phyloP scores from a whole-genome alignment of 2,113 vertebrate species.

The Hydrolagus affinis region DNA sequence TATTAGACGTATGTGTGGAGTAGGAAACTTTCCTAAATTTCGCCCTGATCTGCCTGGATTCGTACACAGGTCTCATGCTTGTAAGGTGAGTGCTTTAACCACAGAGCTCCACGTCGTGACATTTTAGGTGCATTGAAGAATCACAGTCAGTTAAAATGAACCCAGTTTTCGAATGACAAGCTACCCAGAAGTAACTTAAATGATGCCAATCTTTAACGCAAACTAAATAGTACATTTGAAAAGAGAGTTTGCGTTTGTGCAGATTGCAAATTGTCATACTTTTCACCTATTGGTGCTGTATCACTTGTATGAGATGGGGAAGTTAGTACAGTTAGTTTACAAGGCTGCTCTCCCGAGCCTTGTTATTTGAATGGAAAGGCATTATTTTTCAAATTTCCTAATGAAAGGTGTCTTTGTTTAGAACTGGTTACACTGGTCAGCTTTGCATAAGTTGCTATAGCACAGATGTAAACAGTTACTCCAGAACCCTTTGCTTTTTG shows the following conservation, averaged over 20 bases:
- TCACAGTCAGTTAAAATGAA: too few relatives aligned
- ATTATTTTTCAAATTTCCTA: conserved; percentile 9
- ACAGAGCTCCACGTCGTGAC: too few relatives aligned
- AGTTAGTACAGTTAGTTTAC: conserved; percentile 3
- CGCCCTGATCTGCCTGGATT: too few relatives aligned
- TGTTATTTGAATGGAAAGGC: conserved; percentile 29
- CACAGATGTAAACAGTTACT: conserved; percentile 6
- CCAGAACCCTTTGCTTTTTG: background rate
- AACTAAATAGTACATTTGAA: conserved; percentile 4
- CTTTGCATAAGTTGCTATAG: conserved; percentile 24
- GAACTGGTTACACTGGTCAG: conserved; percentile 26
- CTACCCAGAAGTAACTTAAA: background rate
- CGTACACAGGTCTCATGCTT: too few relatives aligned
- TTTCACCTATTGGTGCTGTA: conserved; percentile 12
- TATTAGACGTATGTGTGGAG: too few relatives aligned
- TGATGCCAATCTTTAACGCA: conserved; percentile 5
- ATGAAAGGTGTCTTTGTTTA: conserved; percentile 21
- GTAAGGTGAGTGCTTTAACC: too few relatives aligned
- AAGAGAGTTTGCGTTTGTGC: conserved; percentile 3
- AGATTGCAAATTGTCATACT: conserved; percentile 10
- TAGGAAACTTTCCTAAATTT: too few relatives aligned
- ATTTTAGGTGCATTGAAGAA: too few relatives aligned
- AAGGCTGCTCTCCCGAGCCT: background rate
- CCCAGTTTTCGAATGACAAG: background rate
- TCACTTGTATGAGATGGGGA: conserved; percentile 7